Percentiles rank a stretch among this genome's conserved stretches.
phyloP scores from a whole-genome alignment of 1,140 invertebrate species.

The Dinothrombium tinctorium region DNA sequence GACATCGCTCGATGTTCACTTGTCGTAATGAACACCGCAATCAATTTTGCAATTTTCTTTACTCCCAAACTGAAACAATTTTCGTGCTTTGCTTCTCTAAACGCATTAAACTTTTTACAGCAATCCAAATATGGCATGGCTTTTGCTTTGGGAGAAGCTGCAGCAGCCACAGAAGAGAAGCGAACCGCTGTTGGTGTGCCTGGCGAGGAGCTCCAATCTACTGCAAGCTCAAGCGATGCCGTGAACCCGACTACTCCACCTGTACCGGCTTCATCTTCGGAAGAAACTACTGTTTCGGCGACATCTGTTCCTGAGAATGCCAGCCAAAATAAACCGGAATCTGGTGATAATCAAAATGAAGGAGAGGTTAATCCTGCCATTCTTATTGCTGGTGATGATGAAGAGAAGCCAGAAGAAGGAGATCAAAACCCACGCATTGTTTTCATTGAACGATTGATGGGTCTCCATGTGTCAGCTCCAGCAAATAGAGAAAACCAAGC shows the following conservation, averaged over 20 bases:
- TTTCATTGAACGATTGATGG: slow-evolving; percentile 8
- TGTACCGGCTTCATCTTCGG: background rate
- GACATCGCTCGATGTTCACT: too few species aligned
- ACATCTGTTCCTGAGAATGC: background rate
- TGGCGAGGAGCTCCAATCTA: background rate
- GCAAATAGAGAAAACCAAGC: background rate
- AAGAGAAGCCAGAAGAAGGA: slow-evolving; percentile 1
- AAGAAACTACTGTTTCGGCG: background rate
- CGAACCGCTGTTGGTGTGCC: background rate
- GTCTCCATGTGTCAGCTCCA: slow-evolving; percentile 5
- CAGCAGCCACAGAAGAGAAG: background rate
- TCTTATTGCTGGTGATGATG: background rate
- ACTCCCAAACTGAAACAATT: too few species aligned
- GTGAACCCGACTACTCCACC: background rate
- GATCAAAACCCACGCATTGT: slow-evolving; percentile 6
- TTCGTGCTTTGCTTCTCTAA: background rate
- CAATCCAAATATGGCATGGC: slow-evolving; percentile 7
- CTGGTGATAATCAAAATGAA: too few species aligned
- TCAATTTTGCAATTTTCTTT: too few species aligned
- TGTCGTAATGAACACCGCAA: too few species aligned
- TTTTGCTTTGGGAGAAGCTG: slow-evolving; percentile 4
- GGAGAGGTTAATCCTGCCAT: too few species aligned
- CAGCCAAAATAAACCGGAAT: background rate
- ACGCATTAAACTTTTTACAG: background rate
- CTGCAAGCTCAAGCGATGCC: background rate